Evolutionary conservation across 2,113 vertebrate species (phyloP).

Genomic region (Ondatra zibethicus): DNA sequence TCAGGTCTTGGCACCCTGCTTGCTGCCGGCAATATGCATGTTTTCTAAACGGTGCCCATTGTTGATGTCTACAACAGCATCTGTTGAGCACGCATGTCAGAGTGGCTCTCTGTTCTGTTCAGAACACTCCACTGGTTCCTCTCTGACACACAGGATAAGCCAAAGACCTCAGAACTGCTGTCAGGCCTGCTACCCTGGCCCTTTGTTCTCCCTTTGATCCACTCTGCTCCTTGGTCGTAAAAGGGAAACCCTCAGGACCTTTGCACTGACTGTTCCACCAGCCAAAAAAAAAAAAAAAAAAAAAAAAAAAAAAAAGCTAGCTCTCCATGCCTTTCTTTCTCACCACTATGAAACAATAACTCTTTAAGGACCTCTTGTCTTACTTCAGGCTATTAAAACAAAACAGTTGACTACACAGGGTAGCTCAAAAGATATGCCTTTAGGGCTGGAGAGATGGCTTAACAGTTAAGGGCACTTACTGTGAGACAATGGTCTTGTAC

Average conservation of each 20-base stretch:
- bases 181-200: fast-evolving
- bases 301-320: no score
- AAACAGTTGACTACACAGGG: neutral
- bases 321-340: neutral
- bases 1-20: neutral
- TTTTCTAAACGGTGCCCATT: neutral
- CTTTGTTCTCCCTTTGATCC: neutral
- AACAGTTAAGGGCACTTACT: neutral
- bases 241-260: neutral
- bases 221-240: neutral
- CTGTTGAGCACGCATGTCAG: neutral
- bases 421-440: no score
- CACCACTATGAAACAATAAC: neutral
- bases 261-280: neutral
- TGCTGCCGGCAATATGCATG: neutral
- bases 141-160: neutral
- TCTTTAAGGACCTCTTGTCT: neutral
- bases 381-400: neutral
- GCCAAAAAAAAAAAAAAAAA: no score
- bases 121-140: neutral
- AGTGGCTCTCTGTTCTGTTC: neutral
- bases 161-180: neutral
- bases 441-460: no score
- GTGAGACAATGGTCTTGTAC: no score
- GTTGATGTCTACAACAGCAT: neutral